Conservation (phyloP, 2,797 vertebrate genomes). For the Babyrousa celebensis region DNA sequence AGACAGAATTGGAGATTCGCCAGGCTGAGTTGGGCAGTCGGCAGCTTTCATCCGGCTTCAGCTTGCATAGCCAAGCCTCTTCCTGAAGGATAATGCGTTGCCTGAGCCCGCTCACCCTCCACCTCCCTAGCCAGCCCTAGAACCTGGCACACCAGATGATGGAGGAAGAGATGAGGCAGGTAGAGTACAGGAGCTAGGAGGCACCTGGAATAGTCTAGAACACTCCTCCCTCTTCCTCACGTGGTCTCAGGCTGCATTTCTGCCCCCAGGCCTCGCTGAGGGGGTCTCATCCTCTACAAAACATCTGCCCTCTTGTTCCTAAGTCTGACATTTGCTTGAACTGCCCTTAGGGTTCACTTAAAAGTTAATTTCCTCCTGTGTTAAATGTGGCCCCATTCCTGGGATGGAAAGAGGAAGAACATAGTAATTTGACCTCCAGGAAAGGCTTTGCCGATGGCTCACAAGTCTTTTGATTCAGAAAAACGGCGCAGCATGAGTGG, state of each 20-base stretch:
- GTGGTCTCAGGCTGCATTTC: background rate
- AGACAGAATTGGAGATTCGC: fast-evolving
- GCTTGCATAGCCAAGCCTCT: too few species aligned
- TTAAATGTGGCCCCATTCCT: background rate
- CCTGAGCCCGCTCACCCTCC: background rate
- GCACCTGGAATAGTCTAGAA: background rate
- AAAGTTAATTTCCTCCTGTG: background rate
- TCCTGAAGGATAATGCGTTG: background rate
- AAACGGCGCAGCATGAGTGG: background rate
- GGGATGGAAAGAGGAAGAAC: background rate
- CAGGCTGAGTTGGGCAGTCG: fast-evolving
- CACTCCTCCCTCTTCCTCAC: background rate
- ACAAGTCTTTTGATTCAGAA: background rate
- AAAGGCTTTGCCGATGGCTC: background rate
- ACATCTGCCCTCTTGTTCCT: background rate
- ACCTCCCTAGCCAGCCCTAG: background rate
- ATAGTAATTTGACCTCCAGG: background rate
- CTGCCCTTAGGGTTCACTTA: background rate
- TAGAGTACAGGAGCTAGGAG: background rate
- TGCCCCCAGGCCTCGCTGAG: background rate
- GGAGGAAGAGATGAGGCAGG: background rate
- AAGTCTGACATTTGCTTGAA: background rate
- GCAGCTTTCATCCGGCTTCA: background rate
- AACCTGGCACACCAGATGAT: background rate
- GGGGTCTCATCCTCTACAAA: background rate